Base-by-base conservation (phyloP, 2,888 invertebrate genomes). In the Oeneis ivallda region DNA sequence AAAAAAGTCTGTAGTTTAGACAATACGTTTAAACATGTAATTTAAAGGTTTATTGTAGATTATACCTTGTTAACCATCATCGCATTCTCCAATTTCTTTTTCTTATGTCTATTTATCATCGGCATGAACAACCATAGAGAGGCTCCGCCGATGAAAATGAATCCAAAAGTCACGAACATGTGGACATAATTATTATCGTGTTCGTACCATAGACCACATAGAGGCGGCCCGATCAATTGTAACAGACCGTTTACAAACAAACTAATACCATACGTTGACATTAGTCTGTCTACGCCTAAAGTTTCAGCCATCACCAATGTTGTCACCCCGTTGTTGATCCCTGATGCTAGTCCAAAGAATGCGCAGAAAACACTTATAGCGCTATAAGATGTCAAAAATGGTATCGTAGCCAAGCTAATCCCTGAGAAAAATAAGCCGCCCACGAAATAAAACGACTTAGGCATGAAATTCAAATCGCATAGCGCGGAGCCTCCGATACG, bases 301-400 rank as follows among this genome's bases (percentile, higher is more conserved):
- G 96, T 94, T 78, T 97, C 97, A 0, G 96, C 96, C 96, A 97
- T 96, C 0, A 97, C 96, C 45, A 97, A 93, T 0, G 97, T 96
- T 0, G 97, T 97, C 0, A 97, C 95, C 4, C 97, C 96, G 10
- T 96, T 96, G 79, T 97, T 97, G 0, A 95, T 93, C 0, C 97
- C 97, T 0, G 96, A 96, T 0, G 96, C 95, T 0, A 97, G 82
- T 0, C 97, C 97, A 75, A 97, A 97, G 0, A 95, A 79, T 0
- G 95, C 94, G 78, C 97, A 97, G 77, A 94, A 94, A 56, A 94
- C 85, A 66, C 96, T 94, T 2, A 96, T 89, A 68, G 89, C 79
- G 0, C 87, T 76, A 79, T 96, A 97, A 4, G 93, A 92, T 0
- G 87, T 81, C 10, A 95, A 92, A 70, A 96, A 93, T 0, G 97